Conservation (phyloP, 2,113 vertebrate genomes). For the Bubo blakistoni region DNA sequence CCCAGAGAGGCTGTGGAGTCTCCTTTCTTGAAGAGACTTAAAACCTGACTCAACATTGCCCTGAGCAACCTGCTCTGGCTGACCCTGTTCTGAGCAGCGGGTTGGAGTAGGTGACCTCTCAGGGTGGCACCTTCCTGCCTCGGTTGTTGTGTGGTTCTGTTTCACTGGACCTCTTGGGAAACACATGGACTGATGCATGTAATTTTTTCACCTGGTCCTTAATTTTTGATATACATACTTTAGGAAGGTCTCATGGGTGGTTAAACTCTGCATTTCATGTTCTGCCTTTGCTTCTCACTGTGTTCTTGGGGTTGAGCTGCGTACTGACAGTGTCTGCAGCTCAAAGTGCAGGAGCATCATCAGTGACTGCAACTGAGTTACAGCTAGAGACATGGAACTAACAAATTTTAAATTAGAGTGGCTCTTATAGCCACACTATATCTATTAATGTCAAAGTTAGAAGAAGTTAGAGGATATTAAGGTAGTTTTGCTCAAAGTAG, state of each 20-base stretch:
- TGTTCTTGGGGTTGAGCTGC: background rate
- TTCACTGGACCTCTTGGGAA: background rate
- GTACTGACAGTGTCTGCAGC: background rate
- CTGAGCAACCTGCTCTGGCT: background rate
- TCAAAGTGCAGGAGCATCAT: accelerated
- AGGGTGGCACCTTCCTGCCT: background rate
- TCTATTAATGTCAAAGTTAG: background rate
- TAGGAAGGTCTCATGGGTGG: background rate
- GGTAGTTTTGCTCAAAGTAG: background rate
- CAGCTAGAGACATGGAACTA: background rate
- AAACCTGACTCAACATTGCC: background rate
- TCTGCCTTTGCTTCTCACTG: background rate
- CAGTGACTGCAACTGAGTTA: background rate
- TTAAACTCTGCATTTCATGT: background rate
- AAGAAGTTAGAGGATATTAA: background rate
- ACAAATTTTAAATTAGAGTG: background rate
- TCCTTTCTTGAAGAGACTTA: background rate
- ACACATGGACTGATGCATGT: too few species aligned
- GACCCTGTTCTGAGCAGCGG: background rate
- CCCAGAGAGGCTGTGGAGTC: background rate
- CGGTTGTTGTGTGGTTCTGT: background rate
- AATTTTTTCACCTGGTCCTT: background rate
- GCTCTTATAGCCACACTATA: background rate
- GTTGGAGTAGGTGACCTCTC: background rate
- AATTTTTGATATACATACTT: background rate